Percentiles rank a stretch among this genome's conserved stretches.
These are phyloP conservation scores for western clawed frog (Xenopus tropicalis) DNA, from an alignment of 2,113 vertebrate genomes.

Conservation along the genomic window DNA sequence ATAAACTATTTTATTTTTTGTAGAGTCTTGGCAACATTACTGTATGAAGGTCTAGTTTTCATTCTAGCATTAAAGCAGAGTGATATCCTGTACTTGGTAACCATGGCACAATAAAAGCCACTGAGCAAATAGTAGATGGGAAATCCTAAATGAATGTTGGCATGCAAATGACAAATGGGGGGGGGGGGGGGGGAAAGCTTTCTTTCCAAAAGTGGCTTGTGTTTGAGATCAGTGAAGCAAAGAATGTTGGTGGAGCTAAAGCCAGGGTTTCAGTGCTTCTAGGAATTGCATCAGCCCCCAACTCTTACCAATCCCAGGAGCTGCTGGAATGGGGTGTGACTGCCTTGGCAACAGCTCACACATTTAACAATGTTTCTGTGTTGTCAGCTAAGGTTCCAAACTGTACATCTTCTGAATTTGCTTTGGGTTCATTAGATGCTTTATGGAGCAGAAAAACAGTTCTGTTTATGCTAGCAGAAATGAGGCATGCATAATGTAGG, in stretches of 20 bases:
- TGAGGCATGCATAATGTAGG: background rate
- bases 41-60: no score
- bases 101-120: no score
- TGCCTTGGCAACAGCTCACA: background rate
- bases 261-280: slow-evolving; percentile 25
- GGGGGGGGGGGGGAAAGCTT: no score
- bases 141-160: no score
- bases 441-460: background rate
- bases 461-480: background rate
- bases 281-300: slow-evolving; percentile 52
- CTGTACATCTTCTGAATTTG: background rate
- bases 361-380: background rate
- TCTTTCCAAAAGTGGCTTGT: no score
- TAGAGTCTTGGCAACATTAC: no score
- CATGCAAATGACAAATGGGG: no score
- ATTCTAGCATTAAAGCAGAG: no score
- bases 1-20: no score
- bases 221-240: background rate
- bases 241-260: background rate
- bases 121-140: no score
- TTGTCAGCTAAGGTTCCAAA: background rate
- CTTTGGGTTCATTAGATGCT: slow-evolving; percentile 6
- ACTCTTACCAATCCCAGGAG: slow-evolving; percentile 5
- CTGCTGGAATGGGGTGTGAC: slow-evolving; percentile 14
- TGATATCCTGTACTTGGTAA: no score